Conservation (phyloP, 2,888 invertebrate genomes). For the Synanthedon myopaeformis region DNA sequence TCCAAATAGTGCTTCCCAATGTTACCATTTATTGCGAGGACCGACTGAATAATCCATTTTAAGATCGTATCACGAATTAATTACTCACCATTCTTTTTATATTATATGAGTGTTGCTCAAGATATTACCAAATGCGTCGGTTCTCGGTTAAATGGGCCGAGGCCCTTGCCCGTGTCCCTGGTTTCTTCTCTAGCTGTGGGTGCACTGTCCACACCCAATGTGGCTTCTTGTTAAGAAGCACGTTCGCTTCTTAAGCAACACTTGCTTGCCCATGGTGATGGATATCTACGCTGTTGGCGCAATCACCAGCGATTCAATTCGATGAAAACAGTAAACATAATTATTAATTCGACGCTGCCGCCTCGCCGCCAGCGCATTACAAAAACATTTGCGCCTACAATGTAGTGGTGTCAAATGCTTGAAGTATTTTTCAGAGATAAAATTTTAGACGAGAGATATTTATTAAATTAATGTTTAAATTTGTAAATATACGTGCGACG, state of each 20-base stretch:
- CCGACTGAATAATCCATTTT: conserved; percentile 20
- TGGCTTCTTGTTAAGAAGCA: conserved; percentile 15
- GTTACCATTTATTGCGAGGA: conserved; percentile 41
- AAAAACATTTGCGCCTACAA: conserved; percentile 32
- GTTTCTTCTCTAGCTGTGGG: conserved; percentile 33
- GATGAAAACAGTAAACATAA: neutral
- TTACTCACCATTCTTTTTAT: no score
- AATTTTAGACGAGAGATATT: conserved; percentile 1
- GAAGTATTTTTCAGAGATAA: conserved; percentile 12
- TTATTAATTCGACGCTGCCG: conserved; percentile 7
- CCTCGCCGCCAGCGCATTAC: conserved; percentile 6
- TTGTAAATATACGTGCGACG: conserved; percentile 44
- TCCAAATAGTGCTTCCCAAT: conserved; percentile 48
- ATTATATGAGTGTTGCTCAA: no score
- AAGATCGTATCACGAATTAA: no score
- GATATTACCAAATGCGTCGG: conserved; percentile 22
- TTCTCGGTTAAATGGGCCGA: conserved; percentile 38
- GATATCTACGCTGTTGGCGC: conserved; percentile 45
- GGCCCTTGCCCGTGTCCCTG: conserved; percentile 39
- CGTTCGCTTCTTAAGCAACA: conserved; percentile 61
- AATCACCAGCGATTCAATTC: conserved; percentile 10
- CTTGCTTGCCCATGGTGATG: conserved; percentile 58
- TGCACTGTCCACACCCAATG: conserved; percentile 23
- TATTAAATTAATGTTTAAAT: conserved; percentile 5
- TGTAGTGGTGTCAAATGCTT: conserved; percentile 44